Base-by-base conservation (phyloP, 2,113 vertebrate species). In the Paralichthys olivaceus region DNA sequence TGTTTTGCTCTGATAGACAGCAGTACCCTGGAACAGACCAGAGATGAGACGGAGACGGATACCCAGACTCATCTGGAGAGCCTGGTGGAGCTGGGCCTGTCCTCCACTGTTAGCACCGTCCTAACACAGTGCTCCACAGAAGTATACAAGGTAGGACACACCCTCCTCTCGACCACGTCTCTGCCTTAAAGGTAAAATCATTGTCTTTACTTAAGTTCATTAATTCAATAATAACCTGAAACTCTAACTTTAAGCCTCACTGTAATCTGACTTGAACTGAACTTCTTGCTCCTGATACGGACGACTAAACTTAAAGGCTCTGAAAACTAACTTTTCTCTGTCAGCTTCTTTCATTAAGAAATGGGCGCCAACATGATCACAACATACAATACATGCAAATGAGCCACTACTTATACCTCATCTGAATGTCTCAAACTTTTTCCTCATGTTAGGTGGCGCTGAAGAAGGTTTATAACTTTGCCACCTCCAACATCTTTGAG, bases 1-100 rank as follows among this genome's bases (percentile, higher is more conserved):
- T 99, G 98, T 91, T 99, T 99, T 87, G 96, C 96, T 54, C 95
- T 99, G 81, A 98, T 99, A 91, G 98, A 99, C 93, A 98, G 96
- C 93, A 98, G 97, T 80, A 96, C 96, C 0, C 91, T 98, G 87
- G 97, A 98, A 70, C 98, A 99, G 93, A 99, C 97, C 1, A 94
- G 97, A 82, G 97, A 97, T 72, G 98, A 99, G 93, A 98, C 94
- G 8, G 98, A 99, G 93, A 99, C 96, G 3, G 98, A 99, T 89
- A 98, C 98, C 77, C 98, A 98, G 96, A 99, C 97, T 85, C 97
- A 98, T 67, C 87, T 99, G 79, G 98, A 99, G 92, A 99, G 97
- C 89, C 92, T 98, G 79, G 98, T 99, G 67, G 97, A 99, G 84
- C 91, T 99, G 72, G 97, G 98, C 64, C 94, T 99, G 34, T 98